Evolutionary conservation across 1,140 invertebrate genomes (phyloP).

Genomic region (Helicoverpa armigera): DNA sequence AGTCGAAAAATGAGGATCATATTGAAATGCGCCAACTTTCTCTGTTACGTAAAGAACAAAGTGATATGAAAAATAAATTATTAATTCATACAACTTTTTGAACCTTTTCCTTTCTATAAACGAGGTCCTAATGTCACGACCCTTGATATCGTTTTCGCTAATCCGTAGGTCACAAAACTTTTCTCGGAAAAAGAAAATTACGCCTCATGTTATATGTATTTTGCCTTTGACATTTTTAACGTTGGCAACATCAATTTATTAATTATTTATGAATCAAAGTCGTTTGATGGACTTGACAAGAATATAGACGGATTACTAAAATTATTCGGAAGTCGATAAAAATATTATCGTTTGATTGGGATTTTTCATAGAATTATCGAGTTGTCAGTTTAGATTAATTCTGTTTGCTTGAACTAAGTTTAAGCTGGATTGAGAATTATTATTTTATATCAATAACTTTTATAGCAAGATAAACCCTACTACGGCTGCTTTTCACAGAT

Average conservation of each 20-base stretch:
- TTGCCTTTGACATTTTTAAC: slow-evolving; percentile 44
- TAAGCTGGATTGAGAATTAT: too few relatives aligned
- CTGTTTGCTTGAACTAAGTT: too few relatives aligned
- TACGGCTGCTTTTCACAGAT: too few relatives aligned
- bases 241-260: slow-evolving; percentile 38
- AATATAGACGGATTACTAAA: slow-evolving; percentile 32
- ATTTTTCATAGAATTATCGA: not conserved
- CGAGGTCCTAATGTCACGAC: not conserved
- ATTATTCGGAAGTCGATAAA: slow-evolving; percentile 19
- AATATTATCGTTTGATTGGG: slow-evolving; percentile 20
- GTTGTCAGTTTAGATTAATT: not conserved
- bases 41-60: too few relatives aligned
- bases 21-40: too few relatives aligned
- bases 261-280: slow-evolving; percentile 45
- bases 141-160: not conserved
- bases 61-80: too few relatives aligned
- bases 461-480: too few relatives aligned
- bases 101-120: too few relatives aligned
- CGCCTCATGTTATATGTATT: slow-evolving; percentile 41
- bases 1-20: too few relatives aligned
- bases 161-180: slow-evolving; percentile 9
- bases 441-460: too few relatives aligned
- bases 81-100: too few relatives aligned
- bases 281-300: slow-evolving; percentile 23
- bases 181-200: slow-evolving; percentile 16